Percentiles rank a stretch among this genome's conserved stretches.
These are phyloP conservation scores for Gadopsis marmoratus DNA, from an alignment of 2,797 vertebrate species.

Conservation along the genomic window DNA sequence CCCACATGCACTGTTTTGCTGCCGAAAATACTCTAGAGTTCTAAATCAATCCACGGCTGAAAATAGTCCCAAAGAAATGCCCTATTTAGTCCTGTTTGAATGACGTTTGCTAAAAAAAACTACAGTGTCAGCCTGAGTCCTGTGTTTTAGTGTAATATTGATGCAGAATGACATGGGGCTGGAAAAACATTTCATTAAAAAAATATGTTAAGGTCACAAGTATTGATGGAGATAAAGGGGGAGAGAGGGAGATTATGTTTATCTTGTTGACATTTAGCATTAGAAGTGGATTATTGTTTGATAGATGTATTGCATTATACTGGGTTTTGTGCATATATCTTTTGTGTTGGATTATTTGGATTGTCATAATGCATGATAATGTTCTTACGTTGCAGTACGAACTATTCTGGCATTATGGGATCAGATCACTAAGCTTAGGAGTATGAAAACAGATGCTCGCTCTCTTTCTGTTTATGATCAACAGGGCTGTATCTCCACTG, in stretches of 20 bases:
- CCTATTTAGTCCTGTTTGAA: neutral
- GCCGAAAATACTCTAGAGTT: neutral
- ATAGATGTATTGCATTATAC: conserved; percentile 70
- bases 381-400: conserved; percentile 61
- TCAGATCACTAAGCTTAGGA: conserved; percentile 65
- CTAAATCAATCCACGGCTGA: neutral
- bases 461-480: conserved; percentile 50
- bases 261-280: conserved; percentile 74
- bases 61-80: neutral
- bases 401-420: conserved; percentile 65
- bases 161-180: conserved; percentile 44
- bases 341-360: conserved; percentile 79
- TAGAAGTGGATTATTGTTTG: conserved; percentile 79
- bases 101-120: neutral
- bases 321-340: conserved; percentile 69
- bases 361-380: conserved; percentile 80
- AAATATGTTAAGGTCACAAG: conserved; percentile 37
- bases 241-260: conserved; percentile 58
- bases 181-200: conserved; percentile 41
- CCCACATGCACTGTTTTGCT: neutral
- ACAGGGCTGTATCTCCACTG: conserved; percentile 32
- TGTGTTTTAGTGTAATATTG: conserved; percentile 16
- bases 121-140: neutral
- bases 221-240: conserved; percentile 40
- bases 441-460: conserved; percentile 62